Percentiles rank a stretch among this genome's conserved stretches.
These are phyloP conservation scores for Rotaria socialis DNA, from an alignment of 2,888 invertebrate species.

Conservation along the genomic window DNA sequence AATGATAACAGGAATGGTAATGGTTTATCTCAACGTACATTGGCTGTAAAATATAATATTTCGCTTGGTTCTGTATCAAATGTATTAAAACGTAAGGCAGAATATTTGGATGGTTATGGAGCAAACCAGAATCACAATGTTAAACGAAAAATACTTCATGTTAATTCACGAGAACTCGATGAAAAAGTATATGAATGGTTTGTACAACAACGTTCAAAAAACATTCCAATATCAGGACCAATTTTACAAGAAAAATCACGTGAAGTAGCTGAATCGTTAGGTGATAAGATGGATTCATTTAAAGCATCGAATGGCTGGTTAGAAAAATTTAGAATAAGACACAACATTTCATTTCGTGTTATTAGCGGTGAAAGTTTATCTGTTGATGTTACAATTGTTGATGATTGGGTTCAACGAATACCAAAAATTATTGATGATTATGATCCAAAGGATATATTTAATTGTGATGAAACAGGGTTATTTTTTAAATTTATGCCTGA, in stretches of 20 bases:
- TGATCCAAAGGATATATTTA: no score
- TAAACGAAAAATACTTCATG: background rate
- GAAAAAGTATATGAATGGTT: background rate
- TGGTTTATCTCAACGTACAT: background rate
- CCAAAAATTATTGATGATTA: no score
- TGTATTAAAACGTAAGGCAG: background rate
- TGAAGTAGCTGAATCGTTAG: background rate
- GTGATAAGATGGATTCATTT: background rate
- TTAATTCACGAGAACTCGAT: background rate
- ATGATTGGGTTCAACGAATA: no score
- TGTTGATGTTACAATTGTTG: no score
- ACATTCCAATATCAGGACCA: background rate
- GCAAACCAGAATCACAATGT: background rate
- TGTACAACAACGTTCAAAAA: background rate
- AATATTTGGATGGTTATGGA: background rate
- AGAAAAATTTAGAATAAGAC: background rate
- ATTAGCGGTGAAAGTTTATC: no score
- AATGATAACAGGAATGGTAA: background rate
- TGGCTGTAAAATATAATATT: slow-evolving; percentile 1
- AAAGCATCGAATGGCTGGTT: background rate
- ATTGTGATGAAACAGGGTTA: no score
- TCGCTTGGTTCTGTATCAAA: background rate
- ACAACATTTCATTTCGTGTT: background rate
- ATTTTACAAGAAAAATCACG: slow-evolving; percentile 10
- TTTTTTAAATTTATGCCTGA: no score